Conservation (phyloP, 2,113 vertebrate species). For the Apodemus sylvaticus region DNA sequence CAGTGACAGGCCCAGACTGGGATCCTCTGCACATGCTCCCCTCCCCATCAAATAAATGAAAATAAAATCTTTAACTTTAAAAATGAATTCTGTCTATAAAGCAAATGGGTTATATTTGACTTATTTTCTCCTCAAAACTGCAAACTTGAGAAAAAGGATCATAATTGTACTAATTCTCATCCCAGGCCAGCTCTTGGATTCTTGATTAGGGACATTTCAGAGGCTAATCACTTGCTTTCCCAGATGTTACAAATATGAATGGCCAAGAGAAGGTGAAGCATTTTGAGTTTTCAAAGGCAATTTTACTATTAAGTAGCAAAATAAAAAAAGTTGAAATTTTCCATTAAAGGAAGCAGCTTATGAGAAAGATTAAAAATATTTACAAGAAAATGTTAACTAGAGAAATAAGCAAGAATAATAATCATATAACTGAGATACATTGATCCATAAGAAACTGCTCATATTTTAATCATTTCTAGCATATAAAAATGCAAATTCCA, state of each 20-base stretch:
- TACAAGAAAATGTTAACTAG: not conserved
- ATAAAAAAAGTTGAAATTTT: not conserved
- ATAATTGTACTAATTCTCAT: not conserved
- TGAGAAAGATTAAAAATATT: not conserved
- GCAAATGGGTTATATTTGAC: not conserved
- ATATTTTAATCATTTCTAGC: conserved; percentile 23
- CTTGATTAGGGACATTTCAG: not conserved
- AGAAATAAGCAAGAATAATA: conserved; percentile 27
- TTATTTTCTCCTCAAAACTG: not conserved
- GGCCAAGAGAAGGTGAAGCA: not conserved
- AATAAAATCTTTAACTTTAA: not conserved
- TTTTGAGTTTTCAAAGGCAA: conserved; percentile 23
- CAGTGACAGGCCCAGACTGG: too few relatives aligned
- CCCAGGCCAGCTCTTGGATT: not conserved
- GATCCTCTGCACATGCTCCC: not conserved
- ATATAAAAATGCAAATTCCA: not conserved
- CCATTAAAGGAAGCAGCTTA: not conserved
- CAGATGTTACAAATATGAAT: not conserved
- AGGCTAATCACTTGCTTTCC: not conserved
- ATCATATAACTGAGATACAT: not conserved
- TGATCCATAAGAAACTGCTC: not conserved
- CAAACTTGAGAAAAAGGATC: not conserved
- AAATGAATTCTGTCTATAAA: not conserved
- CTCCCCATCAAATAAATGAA: not conserved
- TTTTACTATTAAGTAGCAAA: conserved; percentile 10